Percentiles rank a stretch among this genome's conserved stretches.
Evolutionary conservation across 1,140 invertebrate species (phyloP).

Genomic region (Goniozus legneri): DNA sequence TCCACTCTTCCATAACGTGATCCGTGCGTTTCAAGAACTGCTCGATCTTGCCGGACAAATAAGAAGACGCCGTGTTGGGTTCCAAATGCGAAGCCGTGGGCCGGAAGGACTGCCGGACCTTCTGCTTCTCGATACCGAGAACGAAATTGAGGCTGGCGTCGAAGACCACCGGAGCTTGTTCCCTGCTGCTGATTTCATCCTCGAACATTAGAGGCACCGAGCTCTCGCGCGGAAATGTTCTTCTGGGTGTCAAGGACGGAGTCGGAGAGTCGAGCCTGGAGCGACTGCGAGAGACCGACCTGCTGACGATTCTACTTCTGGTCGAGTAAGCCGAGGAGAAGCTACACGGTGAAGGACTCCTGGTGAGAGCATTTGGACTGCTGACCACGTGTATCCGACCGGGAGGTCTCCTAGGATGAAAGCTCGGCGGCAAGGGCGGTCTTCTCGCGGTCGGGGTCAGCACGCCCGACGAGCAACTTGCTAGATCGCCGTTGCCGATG

Average conservation of each 20-base stretch:
- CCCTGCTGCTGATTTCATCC: conserved; percentile 60
- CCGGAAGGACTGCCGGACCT: conserved; percentile 63
- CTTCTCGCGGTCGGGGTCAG: conserved; percentile 3
- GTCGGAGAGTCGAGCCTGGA: conserved; percentile 36
- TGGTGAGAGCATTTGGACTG: background rate
- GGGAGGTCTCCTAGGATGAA: conserved; percentile 1
- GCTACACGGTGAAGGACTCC: conserved; percentile 21
- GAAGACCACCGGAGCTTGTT: conserved; percentile 74
- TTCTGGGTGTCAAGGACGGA: conserved; percentile 45
- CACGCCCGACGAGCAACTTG: background rate
- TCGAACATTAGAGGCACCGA: conserved; percentile 35
- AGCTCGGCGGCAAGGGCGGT: conserved; percentile 20
- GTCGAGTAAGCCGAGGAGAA: conserved; percentile 15
- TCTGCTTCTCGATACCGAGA: conserved; percentile 66
- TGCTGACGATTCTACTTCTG: conserved; percentile 8
- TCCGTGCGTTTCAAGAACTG: conserved; percentile 78
- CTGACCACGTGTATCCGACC: background rate
- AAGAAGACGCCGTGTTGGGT: conserved; percentile 70
- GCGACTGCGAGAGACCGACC: conserved; percentile 13
- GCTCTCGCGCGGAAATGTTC: conserved; percentile 63
- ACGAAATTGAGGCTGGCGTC: conserved; percentile 77
- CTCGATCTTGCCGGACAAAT: conserved; percentile 70
- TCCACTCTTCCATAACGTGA: conserved; percentile 83
- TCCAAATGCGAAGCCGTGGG: conserved; percentile 71
- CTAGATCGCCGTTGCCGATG: background rate